A percentile compares a stretch with the other conserved stretches of the same genome.
phyloP scores from a whole-genome alignment of 2,113 vertebrate genomes.

The Platichthys stellatus region DNA sequence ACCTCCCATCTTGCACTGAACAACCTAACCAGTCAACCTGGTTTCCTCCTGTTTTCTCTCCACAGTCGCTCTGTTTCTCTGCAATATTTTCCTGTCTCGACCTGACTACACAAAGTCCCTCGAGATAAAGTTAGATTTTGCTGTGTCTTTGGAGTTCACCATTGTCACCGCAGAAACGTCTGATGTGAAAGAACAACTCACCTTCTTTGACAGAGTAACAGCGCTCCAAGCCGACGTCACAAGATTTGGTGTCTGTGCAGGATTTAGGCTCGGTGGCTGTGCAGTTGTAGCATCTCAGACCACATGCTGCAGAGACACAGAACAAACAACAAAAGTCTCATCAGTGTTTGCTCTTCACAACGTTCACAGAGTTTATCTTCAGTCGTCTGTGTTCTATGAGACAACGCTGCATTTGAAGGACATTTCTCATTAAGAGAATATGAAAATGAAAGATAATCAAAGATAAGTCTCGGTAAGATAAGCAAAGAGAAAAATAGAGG shows the following conservation, averaged over 20 bases:
- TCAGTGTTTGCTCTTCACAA: not conserved
- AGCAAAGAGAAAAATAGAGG: no score
- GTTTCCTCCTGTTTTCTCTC: no score
- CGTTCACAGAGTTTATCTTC: not conserved
- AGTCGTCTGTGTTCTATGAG: no score
- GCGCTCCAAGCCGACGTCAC: conserved; percentile 39
- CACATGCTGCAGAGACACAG: conserved; percentile 51
- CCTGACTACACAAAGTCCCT: not conserved
- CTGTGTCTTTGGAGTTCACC: no score
- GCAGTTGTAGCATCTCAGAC: conserved; percentile 68
- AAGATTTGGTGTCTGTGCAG: conserved; percentile 56
- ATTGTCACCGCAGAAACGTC: not conserved
- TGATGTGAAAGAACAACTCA: conserved; percentile 25
- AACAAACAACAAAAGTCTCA: not conserved
- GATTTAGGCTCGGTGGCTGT: conserved; percentile 4
- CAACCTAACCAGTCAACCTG: no score
- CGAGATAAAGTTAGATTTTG: not conserved
- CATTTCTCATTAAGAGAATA: not conserved
- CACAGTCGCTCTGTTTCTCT: no score
- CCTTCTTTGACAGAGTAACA: conserved; percentile 54
- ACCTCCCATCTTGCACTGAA: no score
- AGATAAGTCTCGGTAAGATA: no score
- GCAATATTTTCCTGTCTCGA: no score
- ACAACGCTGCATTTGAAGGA: no score
- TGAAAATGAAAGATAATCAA: no score